Evolutionary conservation across 2,113 vertebrate genomes (phyloP), one percentile per base, ranked within the genome.

Genomic region (Limnothrissa miodon): DNA sequence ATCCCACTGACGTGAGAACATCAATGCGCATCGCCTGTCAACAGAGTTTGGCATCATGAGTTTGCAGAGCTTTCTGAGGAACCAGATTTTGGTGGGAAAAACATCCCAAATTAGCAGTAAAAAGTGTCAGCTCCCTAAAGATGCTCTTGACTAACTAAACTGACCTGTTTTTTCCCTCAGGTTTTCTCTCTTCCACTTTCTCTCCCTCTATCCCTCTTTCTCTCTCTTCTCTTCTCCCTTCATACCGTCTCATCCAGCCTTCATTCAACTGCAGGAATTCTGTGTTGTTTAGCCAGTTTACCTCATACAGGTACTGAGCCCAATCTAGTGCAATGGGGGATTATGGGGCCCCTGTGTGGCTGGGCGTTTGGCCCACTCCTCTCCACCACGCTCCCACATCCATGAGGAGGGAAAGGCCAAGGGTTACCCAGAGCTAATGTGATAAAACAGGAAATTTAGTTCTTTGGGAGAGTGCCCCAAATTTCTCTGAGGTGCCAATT

Each of bases 1-100:
- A 84, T 88, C 86, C 88, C 84, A 85, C 87, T 84, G 86, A 90
- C 81, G 78, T 79, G 56, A 83, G 85, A 85, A 83, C 83, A 84
- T 88, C 85, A 88, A 85, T 87, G 78, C 85, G 78, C 85, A 84
- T 82, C 80, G 70, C 85, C 83, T 87, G 84, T 86, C 86, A 85
- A 81, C 85, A 84, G 66, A 87, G 81, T 85, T 86, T 85, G 84
- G 45, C 36, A 25, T 87, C 44, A 81, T 21, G 85, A 81, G 80
- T 80, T 86, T 81, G 74, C 45, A 62, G 46, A 83, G 81, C 78
- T 86, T 85, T 87, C 85, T 82, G 83, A 87, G 80, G 59, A 81
- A 48, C 79, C 45, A 21, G 39, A 79, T 62, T 86, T 82, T 70
- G 17, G 23, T 23, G 51, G 81, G 80, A 82, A 51, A 56, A 84